Evolutionary conservation across 2,797 vertebrate genomes (phyloP).

Genomic region (Cossypha dichroa): DNA sequence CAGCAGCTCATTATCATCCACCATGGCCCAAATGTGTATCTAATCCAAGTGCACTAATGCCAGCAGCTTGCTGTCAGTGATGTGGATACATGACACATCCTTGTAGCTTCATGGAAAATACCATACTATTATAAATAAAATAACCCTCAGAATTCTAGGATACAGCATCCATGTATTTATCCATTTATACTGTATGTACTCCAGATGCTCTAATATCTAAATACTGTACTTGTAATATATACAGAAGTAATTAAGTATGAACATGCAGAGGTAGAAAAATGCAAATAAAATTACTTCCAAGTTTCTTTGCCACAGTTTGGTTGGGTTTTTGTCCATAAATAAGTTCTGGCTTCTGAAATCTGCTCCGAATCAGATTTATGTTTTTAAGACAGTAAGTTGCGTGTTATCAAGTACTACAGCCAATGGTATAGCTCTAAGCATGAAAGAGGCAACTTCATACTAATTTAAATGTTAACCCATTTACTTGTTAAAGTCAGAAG

Average conservation of each 20-base stretch:
- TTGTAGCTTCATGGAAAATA: not conserved
- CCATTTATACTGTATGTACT: not conserved
- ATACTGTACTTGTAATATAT: not conserved
- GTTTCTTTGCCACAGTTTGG: not conserved
- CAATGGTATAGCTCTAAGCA: not conserved
- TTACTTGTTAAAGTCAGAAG: not conserved
- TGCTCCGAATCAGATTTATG: not conserved
- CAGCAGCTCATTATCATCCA: not conserved
- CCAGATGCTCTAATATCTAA: not conserved
- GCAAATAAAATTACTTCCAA: slow-evolving; percentile 30
- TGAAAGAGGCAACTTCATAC: not conserved
- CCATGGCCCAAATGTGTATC: not conserved
- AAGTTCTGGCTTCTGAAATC: not conserved
- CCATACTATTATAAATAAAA: not conserved
- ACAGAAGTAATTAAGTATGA: not conserved
- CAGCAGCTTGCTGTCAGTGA: not conserved
- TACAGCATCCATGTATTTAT: not conserved
- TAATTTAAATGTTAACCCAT: not conserved
- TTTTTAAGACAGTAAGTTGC: not conserved
- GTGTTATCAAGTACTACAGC: not conserved
- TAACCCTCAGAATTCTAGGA: not conserved
- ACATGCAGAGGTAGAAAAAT: not conserved
- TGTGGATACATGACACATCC: accelerated
- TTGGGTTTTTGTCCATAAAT: not conserved
- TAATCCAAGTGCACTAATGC: not conserved